Evolutionary conservation across 2,797 vertebrate genomes (phyloP), one percentile per base, ranked within the genome.

Genomic region (Typhlichthys eigenmanni): DNA sequence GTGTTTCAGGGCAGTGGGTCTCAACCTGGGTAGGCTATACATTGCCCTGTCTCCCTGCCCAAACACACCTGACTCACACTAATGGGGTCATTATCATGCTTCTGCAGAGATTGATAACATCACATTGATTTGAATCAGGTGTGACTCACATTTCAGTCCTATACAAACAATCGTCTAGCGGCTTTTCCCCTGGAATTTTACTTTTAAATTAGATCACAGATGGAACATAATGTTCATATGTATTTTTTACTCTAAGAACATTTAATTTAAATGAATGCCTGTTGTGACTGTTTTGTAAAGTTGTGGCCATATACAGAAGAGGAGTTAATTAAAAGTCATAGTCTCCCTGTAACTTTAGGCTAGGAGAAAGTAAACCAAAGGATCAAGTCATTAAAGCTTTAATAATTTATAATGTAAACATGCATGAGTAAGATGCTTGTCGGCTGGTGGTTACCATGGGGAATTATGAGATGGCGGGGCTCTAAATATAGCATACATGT

Each of bases 401-500:
- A 86, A 87, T 87, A 75, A 86, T 88, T 86, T 58, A 88, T 61
- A 69, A 7, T 55, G 75, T 79, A 86, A 89, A 86, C 80, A 87
- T 68, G 76, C 81, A 68, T 58, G 77, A 85, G 78, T 78, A 82
- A 76, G 68, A 53, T 78, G 62, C 79, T 71, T 69, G 72, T 82
- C 80, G 85, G 72, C 72, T 5, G 47, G 53, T 60, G 66, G 71
- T 79, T 83, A 66, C 69, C n/a, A 9, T 72, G 24, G 79, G 64
- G 69, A 38, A 19, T 82, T 81, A 74, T 85, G 77, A 87, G 83
- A 88, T 69, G 76, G 78, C 61, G 70, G 85, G 83, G 86, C 72
- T 87, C 85, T 90, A 89, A 88, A 90, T 89, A 87, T 89, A 93
- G 86, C 54, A 19, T 74, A 83, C 79, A 55, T 45, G 67, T 84